Evolutionary conservation across 2,888 invertebrate genomes (phyloP).

Genomic region (Sicus ferrugineus): DNA sequence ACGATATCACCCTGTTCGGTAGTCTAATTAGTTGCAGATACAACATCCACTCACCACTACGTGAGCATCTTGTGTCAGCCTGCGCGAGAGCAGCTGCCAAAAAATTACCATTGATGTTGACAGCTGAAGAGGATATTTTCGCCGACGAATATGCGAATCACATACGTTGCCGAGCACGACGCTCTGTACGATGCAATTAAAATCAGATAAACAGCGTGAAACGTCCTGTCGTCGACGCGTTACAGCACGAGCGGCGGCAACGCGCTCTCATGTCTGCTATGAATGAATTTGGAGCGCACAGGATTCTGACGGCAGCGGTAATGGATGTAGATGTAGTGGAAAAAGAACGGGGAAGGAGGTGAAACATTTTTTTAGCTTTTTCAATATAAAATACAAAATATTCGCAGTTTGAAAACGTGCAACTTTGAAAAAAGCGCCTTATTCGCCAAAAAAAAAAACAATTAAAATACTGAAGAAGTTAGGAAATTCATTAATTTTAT

Average conservation of each 20-base stretch:
- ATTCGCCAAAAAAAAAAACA: too few relatives aligned
- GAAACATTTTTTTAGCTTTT: too few relatives aligned
- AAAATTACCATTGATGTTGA: conserved; percentile 37
- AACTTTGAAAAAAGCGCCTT: too few relatives aligned
- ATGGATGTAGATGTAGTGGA: background rate
- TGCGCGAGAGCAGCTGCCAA: background rate
- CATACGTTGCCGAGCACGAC: conserved; percentile 3
- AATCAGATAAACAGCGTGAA: conserved; percentile 59
- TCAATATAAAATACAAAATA: too few relatives aligned
- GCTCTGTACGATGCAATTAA: conserved; percentile 57
- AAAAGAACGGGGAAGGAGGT: too few relatives aligned
- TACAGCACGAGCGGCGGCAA: conserved; percentile 14
- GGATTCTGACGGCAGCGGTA: conserved; percentile 33
- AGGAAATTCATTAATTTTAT: too few relatives aligned
- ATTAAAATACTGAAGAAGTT: too few relatives aligned
- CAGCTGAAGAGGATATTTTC: conserved; percentile 34
- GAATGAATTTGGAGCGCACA: conserved; percentile 37
- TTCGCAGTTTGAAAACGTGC: too few relatives aligned
- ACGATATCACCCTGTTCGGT: background rate
- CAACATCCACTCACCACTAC: background rate
- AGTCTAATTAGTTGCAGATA: conserved; percentile 21
- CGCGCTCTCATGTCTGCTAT: conserved; percentile 22
- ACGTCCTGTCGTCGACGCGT: conserved; percentile 42
- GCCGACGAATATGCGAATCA: conserved; percentile 23
- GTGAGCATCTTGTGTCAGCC: background rate